These are phyloP conservation scores for Cercopithecus hamlyni DNA, from an alignment of 2,797 vertebrate genomes.

Conservation along the genomic window DNA sequence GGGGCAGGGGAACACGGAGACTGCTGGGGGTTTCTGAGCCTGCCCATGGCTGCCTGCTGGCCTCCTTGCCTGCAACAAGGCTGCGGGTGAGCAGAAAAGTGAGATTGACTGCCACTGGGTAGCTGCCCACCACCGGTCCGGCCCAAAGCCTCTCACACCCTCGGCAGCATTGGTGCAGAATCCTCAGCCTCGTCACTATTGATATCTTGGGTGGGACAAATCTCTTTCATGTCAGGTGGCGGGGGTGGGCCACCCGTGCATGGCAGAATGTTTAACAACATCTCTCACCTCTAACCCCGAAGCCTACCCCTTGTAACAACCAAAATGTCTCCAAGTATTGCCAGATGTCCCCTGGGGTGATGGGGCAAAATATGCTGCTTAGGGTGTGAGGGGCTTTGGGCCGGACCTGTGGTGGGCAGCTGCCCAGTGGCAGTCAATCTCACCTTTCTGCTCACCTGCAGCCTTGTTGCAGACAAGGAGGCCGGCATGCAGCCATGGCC, in stretches of 20 bases:
- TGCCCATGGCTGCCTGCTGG: fast-evolving
- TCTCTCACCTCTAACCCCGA: neutral
- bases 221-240: neutral
- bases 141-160: neutral
- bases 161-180: fast-evolving
- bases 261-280: neutral
- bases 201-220: fast-evolving
- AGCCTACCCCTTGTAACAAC: neutral
- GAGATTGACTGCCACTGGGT: neutral
- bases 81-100: neutral
- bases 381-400: neutral
- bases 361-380: neutral
- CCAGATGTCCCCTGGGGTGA: neutral
- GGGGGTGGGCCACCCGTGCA: neutral
- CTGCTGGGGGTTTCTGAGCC: neutral
- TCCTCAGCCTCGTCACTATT: fast-evolving
- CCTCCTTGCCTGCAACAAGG: neutral
- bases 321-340: neutral
- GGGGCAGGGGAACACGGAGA: neutral
- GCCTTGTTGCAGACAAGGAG: neutral
- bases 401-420: neutral
- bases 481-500: fast-evolving
- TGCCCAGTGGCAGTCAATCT: neutral
- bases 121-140: neutral
- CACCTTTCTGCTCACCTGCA: too few relatives aligned